Percentiles rank a stretch among this genome's conserved stretches.
phyloP scores from a whole-genome alignment of 2,113 vertebrate genomes.

The Poeciliopsis prolifica region DNA sequence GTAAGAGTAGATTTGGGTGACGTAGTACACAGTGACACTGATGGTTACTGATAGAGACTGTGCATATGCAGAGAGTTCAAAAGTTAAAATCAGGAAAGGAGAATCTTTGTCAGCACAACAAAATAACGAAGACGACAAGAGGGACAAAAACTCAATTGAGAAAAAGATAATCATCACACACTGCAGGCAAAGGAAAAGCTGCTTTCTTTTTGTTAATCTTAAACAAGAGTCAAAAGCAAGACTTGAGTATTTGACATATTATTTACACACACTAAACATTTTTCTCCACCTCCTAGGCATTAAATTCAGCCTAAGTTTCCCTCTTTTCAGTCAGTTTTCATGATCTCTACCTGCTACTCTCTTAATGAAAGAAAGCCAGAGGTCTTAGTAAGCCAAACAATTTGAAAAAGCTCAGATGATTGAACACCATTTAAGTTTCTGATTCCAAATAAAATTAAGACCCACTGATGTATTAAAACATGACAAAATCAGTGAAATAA shows the following conservation, averaged over 20 bases:
- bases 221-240: not conserved
- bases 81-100: constrained; percentile 24
- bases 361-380: not conserved
- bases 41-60: not conserved
- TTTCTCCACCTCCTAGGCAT: too few relatives aligned
- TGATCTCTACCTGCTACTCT: not conserved
- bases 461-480: not conserved
- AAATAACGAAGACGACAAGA: not conserved
- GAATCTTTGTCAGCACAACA: constrained; percentile 3
- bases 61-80: constrained; percentile 5
- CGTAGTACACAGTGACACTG: not conserved
- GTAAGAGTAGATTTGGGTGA: constrained; percentile 3
- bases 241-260: not conserved
- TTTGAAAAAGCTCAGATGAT: not conserved
- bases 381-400: too few relatives aligned
- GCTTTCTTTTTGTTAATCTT: not conserved
- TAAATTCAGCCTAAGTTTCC: too few relatives aligned
- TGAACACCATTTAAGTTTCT: not conserved
- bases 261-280: too few relatives aligned
- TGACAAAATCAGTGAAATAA: not conserved
- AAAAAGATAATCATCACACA: not conserved
- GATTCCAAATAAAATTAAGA: not conserved
- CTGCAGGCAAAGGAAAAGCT: not conserved
- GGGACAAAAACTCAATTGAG: not conserved
- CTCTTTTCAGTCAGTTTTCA: not conserved